Base-by-base conservation (phyloP, 2,888 invertebrate genomes). In the Crioceris asparagi region DNA sequence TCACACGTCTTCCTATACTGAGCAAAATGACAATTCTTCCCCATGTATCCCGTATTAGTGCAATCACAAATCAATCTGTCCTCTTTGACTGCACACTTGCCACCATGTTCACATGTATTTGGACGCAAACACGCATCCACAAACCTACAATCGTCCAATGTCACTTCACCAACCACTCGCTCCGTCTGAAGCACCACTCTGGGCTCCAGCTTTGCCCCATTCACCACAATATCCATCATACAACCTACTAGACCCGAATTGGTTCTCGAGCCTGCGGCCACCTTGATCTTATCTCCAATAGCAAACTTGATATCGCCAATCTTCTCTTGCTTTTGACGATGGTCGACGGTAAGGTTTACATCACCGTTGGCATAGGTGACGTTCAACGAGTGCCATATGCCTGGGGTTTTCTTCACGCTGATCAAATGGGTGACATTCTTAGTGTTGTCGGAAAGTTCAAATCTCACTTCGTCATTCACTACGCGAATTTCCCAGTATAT, bases 21-120 rank as follows among this genome's bases (percentile, higher is more conserved):
- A 1, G 93, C 91, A 52, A 94, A 94, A 59, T 93, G 93, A 53
- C 94, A 94, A 56, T 91, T 91, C 56, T 86, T 85, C 7, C 94
- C 94, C 30, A 84, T 84, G 56, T 93, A 94, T 1, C 90, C 90
- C 3, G 90, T 91, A 46, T 79, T 83, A 29, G 80, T 79, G 62
- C 93, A 94, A 55, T 93, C 87, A 59, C 94, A 94, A 18, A 80
- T 83, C 29, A 92, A 79, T 36, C 80, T 72, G 53, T 90, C 86
- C 59, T 91, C 87, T 55, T 84, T 79, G 0, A 92, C 86, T 16
- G 87, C 83, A 64, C 93, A 94, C 52, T 83, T 79, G 0, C 91
- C 92, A 2, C 83, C 88, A 57, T 94, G 92, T 54, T 92, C 90
- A 55, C 93, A 93, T 29, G 88, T 88, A 53, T 90, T 87, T 0